Conservation (phyloP, 2,888 invertebrate species). For the Phyto melanocephala region DNA sequence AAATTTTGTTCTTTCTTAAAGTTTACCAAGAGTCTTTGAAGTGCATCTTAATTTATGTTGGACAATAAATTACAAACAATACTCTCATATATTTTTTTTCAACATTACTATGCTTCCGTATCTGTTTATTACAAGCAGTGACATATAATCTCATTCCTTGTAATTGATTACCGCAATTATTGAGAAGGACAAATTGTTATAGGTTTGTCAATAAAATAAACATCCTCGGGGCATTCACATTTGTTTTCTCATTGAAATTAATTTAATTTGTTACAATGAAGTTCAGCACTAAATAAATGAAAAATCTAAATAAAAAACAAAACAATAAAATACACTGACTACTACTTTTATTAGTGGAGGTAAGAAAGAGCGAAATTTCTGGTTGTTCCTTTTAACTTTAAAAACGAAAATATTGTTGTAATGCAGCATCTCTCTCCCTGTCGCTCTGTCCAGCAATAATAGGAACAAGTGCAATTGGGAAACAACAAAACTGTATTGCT, state of each 20-base stretch:
- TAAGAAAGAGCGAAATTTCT: neutral
- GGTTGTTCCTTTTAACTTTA: neutral
- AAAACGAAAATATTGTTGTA: neutral
- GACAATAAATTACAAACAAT: neutral
- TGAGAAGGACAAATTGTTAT: constrained; percentile 63
- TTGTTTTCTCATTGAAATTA: constrained; percentile 33
- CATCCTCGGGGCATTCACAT: constrained; percentile 14
- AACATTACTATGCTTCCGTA: neutral
- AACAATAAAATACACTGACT: constrained; percentile 36
- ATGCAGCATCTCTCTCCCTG: neutral
- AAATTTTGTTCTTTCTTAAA: too few relatives aligned
- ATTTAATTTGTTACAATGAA: constrained; percentile 37
- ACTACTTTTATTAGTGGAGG: constrained; percentile 23
- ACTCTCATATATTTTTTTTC: neutral
- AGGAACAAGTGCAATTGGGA: neutral
- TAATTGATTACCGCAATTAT: constrained; percentile 62
- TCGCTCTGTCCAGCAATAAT: neutral
- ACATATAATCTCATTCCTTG: constrained; percentile 35
- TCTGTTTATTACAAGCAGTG: neutral
- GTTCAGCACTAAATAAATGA: neutral
- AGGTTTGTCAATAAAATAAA: constrained; percentile 51
- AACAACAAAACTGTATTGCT: neutral
- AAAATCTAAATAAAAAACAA: neutral
- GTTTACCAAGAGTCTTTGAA: too few relatives aligned
- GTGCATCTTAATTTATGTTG: too few relatives aligned